Percentiles rank a stretch among this genome's conserved stretches.
Conservation (phyloP, 2,113 vertebrate species). For the Spheniscus mendiculus region DNA sequence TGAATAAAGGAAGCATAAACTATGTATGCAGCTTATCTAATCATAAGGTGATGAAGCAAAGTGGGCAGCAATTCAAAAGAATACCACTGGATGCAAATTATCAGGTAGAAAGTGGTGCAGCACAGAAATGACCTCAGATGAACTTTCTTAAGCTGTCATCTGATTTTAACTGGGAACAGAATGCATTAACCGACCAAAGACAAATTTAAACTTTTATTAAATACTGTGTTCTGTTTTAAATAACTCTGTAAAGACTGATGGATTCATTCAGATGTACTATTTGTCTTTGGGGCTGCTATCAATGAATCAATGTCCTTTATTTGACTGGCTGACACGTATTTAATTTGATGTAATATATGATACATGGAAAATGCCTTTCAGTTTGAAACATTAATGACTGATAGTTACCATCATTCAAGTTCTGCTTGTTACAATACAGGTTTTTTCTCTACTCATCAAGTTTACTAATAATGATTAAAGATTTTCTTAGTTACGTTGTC, state of each 20-base stretch:
- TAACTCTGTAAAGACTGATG: conserved; percentile 22
- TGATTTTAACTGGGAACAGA: neutral
- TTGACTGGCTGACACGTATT: conserved; percentile 21
- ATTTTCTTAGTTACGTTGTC: conserved; percentile 40
- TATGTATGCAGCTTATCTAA: neutral
- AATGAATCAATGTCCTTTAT: conserved; percentile 53
- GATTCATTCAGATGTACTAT: conserved; percentile 18
- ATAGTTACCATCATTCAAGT: conserved; percentile 25
- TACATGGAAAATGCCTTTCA: conserved; percentile 40
- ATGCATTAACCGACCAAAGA: neutral
- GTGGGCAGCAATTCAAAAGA: neutral
- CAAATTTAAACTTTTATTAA: neutral
- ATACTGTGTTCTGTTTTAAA: neutral
- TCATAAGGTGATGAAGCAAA: neutral
- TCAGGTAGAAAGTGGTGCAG: neutral
- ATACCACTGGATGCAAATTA: neutral
- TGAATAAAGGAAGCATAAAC: neutral
- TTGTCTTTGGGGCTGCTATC: conserved; percentile 41
- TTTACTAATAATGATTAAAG: conserved; percentile 66
- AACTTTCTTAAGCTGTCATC: neutral
- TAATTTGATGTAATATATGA: conserved; percentile 53
- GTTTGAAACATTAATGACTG: conserved; percentile 32
- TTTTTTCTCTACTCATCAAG: conserved; percentile 30
- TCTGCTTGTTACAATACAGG: neutral
- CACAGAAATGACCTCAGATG: neutral